Percentiles rank a stretch among this genome's conserved stretches.
Evolutionary conservation across 2,797 vertebrate genomes (phyloP).

Genomic region (Pseudomugil tenellus): DNA sequence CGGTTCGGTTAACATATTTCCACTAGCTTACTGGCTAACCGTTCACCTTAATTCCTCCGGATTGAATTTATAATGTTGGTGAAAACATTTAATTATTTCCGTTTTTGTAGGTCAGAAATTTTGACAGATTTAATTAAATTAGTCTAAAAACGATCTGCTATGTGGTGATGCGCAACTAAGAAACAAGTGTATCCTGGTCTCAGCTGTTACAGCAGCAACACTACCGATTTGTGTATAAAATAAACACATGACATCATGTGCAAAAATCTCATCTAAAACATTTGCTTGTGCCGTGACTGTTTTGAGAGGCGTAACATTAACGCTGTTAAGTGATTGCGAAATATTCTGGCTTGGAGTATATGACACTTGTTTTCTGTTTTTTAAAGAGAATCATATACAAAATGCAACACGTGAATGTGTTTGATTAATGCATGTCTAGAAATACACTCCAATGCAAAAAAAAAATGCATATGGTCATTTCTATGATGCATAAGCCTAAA

Average conservation of each 20-base stretch:
- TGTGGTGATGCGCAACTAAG: not conserved
- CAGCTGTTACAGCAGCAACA: not conserved
- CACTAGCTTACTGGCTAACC: slow-evolving; percentile 54
- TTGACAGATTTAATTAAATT: not conserved
- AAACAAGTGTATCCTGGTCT: not conserved
- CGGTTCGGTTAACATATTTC: slow-evolving; percentile 40
- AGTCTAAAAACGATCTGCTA: not conserved
- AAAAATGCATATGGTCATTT: not conserved
- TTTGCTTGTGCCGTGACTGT: slow-evolving; percentile 58
- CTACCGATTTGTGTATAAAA: not conserved
- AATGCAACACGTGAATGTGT: not conserved
- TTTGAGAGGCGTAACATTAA: slow-evolving; percentile 46
- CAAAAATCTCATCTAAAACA: slow-evolving; percentile 13
- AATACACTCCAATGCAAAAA: no score
- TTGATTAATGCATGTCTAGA: not conserved
- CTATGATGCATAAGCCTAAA: not conserved
- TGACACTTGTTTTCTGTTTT: slow-evolving; percentile 13
- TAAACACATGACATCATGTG: not conserved
- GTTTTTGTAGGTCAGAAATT: not conserved
- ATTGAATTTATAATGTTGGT: slow-evolving; percentile 3
- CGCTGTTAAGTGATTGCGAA: slow-evolving; percentile 59
- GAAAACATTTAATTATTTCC: not conserved
- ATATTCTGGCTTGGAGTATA: slow-evolving; percentile 39
- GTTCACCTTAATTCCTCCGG: slow-evolving; percentile 13
- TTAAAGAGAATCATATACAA: not conserved